These are phyloP conservation scores for Sepiola atlantica DNA, from an alignment of 2,888 invertebrate genomes.

Conservation along the genomic window DNA sequence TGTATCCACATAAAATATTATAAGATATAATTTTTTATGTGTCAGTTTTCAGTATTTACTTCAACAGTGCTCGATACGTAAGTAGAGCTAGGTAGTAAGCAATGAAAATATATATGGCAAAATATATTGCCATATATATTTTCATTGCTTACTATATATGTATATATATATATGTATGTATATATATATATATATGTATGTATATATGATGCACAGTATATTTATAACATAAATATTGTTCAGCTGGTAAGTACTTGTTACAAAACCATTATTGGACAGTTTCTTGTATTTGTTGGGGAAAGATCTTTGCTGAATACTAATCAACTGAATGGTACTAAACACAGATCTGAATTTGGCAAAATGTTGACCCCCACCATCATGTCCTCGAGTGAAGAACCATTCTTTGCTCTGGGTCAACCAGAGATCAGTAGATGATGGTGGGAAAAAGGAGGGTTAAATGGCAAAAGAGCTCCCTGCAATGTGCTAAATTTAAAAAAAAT, in stretches of 20 bases:
- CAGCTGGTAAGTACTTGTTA: conserved; percentile 20
- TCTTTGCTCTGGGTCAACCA: conserved; percentile 9
- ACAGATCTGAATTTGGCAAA: conserved; percentile 32
- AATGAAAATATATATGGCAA: too few species aligned
- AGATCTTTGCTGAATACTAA: not conserved
- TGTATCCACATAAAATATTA: too few species aligned
- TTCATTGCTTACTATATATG: not conserved
- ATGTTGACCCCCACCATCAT: not conserved
- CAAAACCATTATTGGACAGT: conserved; percentile 24
- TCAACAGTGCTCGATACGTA: too few species aligned
- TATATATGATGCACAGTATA: not conserved
- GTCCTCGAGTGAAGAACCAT: not conserved
- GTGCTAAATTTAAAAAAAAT: not conserved
- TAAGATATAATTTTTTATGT: too few species aligned
- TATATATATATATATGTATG: not conserved
- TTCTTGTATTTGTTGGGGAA: conserved; percentile 9
- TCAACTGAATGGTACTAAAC: conserved; percentile 32
- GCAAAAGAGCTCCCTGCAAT: not conserved
- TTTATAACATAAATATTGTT: conserved; percentile 19
- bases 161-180: not conserved
- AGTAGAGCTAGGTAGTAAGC: too few species aligned
- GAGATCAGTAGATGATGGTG: not conserved
- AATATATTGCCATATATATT: too few species aligned
- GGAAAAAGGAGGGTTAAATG: not conserved
- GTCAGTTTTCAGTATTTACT: too few species aligned